Evolutionary conservation across 2,797 vertebrate species (phyloP), one percentile per base, ranked within the genome.

Genomic region (Ceryle rudis): DNA sequence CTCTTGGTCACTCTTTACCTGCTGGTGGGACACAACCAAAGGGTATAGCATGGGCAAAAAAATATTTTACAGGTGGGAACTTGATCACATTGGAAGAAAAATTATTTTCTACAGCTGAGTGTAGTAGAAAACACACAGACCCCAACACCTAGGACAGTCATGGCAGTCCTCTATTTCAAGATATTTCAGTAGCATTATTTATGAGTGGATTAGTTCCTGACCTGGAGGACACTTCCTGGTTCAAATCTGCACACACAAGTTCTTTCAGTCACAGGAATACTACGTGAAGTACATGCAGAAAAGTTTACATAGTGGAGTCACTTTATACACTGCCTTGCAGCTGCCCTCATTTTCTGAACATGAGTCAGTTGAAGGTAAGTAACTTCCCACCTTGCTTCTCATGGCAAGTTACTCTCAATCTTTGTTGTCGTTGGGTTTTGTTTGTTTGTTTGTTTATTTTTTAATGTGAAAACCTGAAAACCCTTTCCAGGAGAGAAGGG

Each of bases 301-400:
- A 64, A 0, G 0, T 57, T 81, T 57, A 65, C 55, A 31, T 10
- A n/a, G 25, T 65, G 39, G 7, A 10, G 6, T 62, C 14, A 6
- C 26, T 71, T 89, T 52, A 29, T 29, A 35, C 18, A 15, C 13
- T 58, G 66, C 64, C 31, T 77, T 52, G 60, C 51, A 55, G 35
- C 54, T 77, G 22, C 72, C 72, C 15, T 83, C 10, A 28, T 75
- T 83, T 94, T 86, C 66, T 49, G 41, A 91, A 65, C 6, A 14
- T 14, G 39, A 71, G n/a, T 54, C 62, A 58, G 6, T 3, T 57
- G 20, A 89, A 31, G 12, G 15, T 29, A 93, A 65, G 42, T 10
- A 84, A 29, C 18, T 93, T 75, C 41, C 83, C 62, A 81, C 39
- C 54, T 81, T 64, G 33, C 11, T 73, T 94, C n/a, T 47, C 21